Evolutionary conservation across 2,113 vertebrate genomes (phyloP), one percentile per base, ranked within the genome.

Genomic region (Nothoprocta pentlandii): DNA sequence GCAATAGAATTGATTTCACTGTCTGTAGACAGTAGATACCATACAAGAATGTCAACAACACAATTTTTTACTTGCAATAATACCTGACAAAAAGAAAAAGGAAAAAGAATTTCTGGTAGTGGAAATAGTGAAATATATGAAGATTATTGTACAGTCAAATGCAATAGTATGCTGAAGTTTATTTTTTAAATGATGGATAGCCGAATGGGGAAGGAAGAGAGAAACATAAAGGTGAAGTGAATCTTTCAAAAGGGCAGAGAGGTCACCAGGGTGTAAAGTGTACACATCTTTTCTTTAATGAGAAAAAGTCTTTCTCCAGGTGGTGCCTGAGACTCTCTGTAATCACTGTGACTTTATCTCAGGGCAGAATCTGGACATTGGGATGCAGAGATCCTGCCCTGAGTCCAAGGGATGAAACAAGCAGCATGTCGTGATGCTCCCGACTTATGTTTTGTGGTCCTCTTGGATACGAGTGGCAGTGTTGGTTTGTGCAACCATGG

Each of bases 401-500:
- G 21, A 15, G 46, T 44, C 67, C 26, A 42, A 51, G 16, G 39
- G 23, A n/a, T 85, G 56, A 70, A 12, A 4, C 8, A 41, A 8
- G 34, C 46, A 34, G 5, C 23, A 25, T 73, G 73, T 86, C 11
- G 58, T 73, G 58, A n/a, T 46, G 17, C 23, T 74, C n/a, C 49
- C 66, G 34, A 73, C 32, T 66, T 47, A 10, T 16, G 42, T 19
- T 70, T 20, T n/a, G 22, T 56, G 39, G 39, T 80, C 54, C 32
- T 30, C 3, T 46, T 22, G 58, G 23, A 44, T 62, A 26, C 23
- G 56, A 61, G 28, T 46, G 63, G 7, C 26, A 15, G 6, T 5
- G 15, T 41, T 68, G 58, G 12, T 69, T 28, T 69, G 59, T 53
- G 58, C 2, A 5, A 26, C 44, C 0, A 0, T 28, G 58, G 41